Evolutionary conservation across 2,888 invertebrate genomes (phyloP).

Genomic region (Micropterix aruncella): DNA sequence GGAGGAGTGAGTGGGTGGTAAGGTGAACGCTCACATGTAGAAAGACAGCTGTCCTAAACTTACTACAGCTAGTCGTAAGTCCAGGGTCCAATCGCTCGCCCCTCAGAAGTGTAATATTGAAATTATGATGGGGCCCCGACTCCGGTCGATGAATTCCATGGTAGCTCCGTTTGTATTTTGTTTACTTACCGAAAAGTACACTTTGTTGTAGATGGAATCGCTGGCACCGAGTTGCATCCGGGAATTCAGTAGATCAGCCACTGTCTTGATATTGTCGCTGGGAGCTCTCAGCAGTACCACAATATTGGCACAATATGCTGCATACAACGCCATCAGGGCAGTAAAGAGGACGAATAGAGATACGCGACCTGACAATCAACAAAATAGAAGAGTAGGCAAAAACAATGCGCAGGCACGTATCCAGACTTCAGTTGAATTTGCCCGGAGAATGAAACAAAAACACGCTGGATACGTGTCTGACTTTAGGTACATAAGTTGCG

Average conservation of each 20-base stretch:
- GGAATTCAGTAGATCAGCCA: constrained; percentile 43
- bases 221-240: constrained; percentile 46
- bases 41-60: no score
- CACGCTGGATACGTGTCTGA: not conserved
- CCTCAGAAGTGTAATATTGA: no score
- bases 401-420: no score
- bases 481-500: not conserved
- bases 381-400: no score
- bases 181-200: constrained; percentile 49
- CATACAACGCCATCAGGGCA: constrained; percentile 43
- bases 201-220: constrained; percentile 46
- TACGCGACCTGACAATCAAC: constrained; percentile 37
- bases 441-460: constrained; percentile 19
- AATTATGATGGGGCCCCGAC: no score
- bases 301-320: constrained; percentile 55
- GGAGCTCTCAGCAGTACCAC: constrained; percentile 49
- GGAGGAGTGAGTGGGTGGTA: no score
- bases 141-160: no score
- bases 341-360: constrained; percentile 46
- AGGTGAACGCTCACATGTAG: no score
- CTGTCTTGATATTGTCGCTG: constrained; percentile 41
- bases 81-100: no score
- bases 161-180: no score
- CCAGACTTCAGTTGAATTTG: constrained; percentile 8
- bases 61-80: no score